A percentile compares a stretch with the other conserved stretches of the same genome.
phyloP scores from a whole-genome alignment of 1,140 invertebrate species.

The Drosophila rufa region DNA sequence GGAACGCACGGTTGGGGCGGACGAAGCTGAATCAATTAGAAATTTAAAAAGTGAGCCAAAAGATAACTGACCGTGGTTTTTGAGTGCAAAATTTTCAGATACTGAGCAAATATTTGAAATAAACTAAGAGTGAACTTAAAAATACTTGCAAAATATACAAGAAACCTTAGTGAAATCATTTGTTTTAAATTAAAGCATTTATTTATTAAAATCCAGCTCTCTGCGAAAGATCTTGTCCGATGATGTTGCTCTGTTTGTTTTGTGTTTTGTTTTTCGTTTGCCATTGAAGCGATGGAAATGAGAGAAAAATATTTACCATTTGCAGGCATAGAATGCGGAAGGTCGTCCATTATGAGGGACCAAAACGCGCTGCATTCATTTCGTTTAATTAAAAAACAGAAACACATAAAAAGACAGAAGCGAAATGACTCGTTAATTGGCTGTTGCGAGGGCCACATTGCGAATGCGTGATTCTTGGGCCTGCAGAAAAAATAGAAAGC shows the following conservation, averaged over 20 bases:
- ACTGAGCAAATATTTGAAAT: neutral
- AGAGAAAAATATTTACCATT: constrained; percentile 30
- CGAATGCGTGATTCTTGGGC: constrained; percentile 41
- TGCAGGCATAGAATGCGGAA: constrained; percentile 22
- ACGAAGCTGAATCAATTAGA: constrained; percentile 19
- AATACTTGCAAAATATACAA: neutral
- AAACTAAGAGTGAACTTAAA: neutral
- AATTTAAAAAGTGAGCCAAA: constrained; percentile 35
- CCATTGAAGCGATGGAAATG: constrained; percentile 36
- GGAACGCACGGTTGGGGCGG: constrained; percentile 64
- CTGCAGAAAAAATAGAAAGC: constrained; percentile 17
- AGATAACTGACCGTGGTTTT: constrained; percentile 16
- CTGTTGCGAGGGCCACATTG: constrained; percentile 31
- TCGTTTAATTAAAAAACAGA: constrained; percentile 69
- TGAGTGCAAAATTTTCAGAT: neutral
- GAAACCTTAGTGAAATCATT: neutral
- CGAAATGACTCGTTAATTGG: constrained; percentile 65
- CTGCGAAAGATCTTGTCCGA: constrained; percentile 32
- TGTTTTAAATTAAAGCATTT: neutral
- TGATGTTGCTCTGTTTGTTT: constrained; percentile 16
- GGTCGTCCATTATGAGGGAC: constrained; percentile 30
- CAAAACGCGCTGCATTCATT: constrained; percentile 48
- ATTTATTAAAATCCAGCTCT: neutral
- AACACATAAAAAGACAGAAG: constrained; percentile 17
- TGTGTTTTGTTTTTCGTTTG: constrained; percentile 8